These are phyloP conservation scores for Lampris incognitus DNA, from an alignment of 2,113 vertebrate species.

Conservation along the genomic window DNA sequence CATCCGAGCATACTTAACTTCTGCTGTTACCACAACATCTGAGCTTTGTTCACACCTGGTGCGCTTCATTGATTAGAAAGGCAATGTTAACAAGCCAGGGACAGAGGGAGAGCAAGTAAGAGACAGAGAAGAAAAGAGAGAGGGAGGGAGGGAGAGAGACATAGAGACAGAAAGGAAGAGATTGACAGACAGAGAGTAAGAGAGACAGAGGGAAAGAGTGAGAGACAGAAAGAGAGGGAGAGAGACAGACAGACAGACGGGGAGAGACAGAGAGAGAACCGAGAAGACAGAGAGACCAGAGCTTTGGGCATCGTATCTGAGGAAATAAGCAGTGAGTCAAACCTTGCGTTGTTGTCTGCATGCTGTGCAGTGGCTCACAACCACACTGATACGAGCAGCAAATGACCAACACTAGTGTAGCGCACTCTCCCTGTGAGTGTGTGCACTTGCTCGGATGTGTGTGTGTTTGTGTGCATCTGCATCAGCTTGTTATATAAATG, in stretches of 20 bases:
- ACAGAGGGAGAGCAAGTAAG: slow-evolving; percentile 22
- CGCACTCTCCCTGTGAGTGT: slow-evolving; percentile 8
- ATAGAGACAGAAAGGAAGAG: slow-evolving; percentile 1
- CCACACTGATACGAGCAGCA: slow-evolving; percentile 39
- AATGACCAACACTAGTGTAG: slow-evolving; percentile 47
- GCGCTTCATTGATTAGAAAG: slow-evolving; percentile 67
- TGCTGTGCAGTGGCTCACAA: slow-evolving; percentile 50
- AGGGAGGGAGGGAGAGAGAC: slow-evolving; percentile 6
- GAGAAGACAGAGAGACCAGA: slow-evolving; percentile 7
- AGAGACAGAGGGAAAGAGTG: slow-evolving; percentile 37
- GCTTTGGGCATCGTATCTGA: slow-evolving; percentile 38
- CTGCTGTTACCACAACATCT: slow-evolving; percentile 63
- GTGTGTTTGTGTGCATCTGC: slow-evolving; percentile 23
- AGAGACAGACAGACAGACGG: slow-evolving; percentile 6
- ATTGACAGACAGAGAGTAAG: slow-evolving; percentile 41
- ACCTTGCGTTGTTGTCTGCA: slow-evolving; percentile 32
- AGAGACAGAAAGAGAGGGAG: slow-evolving; percentile 4
- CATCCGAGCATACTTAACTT: slow-evolving; percentile 51
- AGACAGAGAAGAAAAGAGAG: slow-evolving; percentile 3
- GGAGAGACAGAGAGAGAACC: slow-evolving; percentile 13
- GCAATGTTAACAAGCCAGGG: slow-evolving; percentile 55
- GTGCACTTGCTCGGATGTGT: slow-evolving; percentile 19
- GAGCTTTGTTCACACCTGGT: slow-evolving; percentile 54
- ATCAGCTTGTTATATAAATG: slow-evolving; percentile 9
- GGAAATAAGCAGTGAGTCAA: slow-evolving; percentile 34